Base-by-base conservation (phyloP, 2,113 vertebrate species). In the Brachypodius melanocephalos region DNA sequence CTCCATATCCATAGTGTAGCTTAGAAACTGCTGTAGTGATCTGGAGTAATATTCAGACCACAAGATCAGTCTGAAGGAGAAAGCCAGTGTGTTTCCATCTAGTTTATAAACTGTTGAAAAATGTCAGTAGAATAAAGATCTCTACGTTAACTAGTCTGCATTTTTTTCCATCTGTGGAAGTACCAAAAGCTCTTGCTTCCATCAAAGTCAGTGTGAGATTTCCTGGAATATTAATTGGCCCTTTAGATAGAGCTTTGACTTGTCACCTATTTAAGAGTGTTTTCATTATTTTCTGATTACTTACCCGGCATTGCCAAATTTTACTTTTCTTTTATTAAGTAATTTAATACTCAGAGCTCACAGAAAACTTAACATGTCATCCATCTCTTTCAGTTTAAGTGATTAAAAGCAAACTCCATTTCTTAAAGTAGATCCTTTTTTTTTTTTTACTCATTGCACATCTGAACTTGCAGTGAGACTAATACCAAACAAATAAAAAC, bases 221-320 rank as follows among this genome's bases (percentile, higher is more conserved):
- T 88, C 52, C 79, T 93, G 78, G 74, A 93, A 74, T 77, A 84
- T 77, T 45, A 80, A 78, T 52, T 86, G 82, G 85, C 57, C 52
- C 58, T 80, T 68, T n/a, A 77, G 82, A 67, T 4, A 88, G 51
- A 75, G 92, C 73, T 91, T 88, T 90, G 87, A 74, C 91, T 95
- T 94, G 79, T 88, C 88, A 80, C 90, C 85, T 85, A 75, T 93
- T 90, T 88, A 86, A 88, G 75, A 86, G 28, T 46, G 63, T 80
- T 95, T 90, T 94, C 79, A 86, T 95, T 95, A 90, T 90, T 96
- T 96, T 93, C 72, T 94, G 95, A 95, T 93, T 94, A 67, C 79
- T 78, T 91, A 86, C 22, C 7, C 10, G 12, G 40, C 8, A 6
- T 88, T 96, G 79, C 92, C 92, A 92, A 91, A 90, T 86, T 88